These are phyloP conservation scores for Amphimallon solstitiale DNA, from an alignment of 2,888 invertebrate genomes.

Conservation along the genomic window DNA sequence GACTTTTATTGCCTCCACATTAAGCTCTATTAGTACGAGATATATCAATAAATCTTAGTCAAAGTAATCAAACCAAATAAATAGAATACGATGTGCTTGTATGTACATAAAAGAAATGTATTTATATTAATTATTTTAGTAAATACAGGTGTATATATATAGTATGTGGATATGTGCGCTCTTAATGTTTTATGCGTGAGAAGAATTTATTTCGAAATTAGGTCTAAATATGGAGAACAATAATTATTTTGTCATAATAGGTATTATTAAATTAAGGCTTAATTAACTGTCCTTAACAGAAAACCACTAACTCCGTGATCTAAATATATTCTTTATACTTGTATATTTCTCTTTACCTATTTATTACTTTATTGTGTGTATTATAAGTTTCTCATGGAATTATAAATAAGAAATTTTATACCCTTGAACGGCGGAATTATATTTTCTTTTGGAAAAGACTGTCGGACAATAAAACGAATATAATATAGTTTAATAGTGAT, in stretches of 20 bases:
- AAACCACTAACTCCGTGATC: background rate
- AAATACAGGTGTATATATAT: background rate
- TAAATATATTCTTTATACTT: too few species aligned
- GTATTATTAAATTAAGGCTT: slow-evolving; percentile 31
- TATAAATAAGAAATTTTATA: too few species aligned
- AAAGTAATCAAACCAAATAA: slow-evolving; percentile 34
- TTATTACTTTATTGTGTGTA: too few species aligned
- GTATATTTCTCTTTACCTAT: too few species aligned
- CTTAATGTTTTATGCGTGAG: slow-evolving; percentile 22
- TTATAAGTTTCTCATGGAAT: too few species aligned
- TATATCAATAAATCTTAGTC: slow-evolving; percentile 26
- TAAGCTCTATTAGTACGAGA: slow-evolving; percentile 12
- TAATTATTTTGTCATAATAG: slow-evolving; percentile 32
- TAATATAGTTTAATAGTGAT: too few species aligned
- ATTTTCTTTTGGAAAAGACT: too few species aligned
- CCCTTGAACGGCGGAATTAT: too few species aligned
- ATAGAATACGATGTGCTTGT: slow-evolving; percentile 6
- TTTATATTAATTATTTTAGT: slow-evolving; percentile 33
- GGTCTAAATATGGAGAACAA: slow-evolving; percentile 19
- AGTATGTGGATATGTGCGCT: slow-evolving; percentile 2
- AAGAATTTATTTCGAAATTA: slow-evolving; percentile 8
- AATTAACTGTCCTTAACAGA: slow-evolving; percentile 26
- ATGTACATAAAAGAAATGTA: slow-evolving; percentile 19
- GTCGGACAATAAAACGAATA: too few species aligned
- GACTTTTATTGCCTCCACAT: slow-evolving; percentile 35